Evolutionary conservation across 2,888 invertebrate genomes (phyloP), one percentile per base, ranked within the genome.

Genomic region (Drosophila fungiperda): DNA sequence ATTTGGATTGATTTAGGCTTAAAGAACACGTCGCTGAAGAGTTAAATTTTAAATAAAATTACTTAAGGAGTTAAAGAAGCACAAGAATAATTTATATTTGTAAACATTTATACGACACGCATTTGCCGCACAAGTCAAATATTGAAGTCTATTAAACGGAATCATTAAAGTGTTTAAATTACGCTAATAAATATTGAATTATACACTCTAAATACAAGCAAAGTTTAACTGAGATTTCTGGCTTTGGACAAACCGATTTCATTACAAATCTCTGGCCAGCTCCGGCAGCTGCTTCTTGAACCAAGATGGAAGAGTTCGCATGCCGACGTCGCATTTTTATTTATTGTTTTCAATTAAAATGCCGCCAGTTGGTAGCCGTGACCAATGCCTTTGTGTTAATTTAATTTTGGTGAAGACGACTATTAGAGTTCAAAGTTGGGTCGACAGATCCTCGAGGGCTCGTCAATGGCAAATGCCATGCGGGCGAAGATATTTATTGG

Each of bases 301-400:
- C n/a, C n/a, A n/a, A n/a, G n/a, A n/a, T 50, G 12, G 20, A 52
- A 62, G 68, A 67, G 69, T 64, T 70, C 58, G 29, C 45, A 42
- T 57, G 57, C 29, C 57, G 15, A 15, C 57, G 15, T 40, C 40
- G 23, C 40, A 26, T 53, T 65, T 61, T 70, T 79, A 87, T 87
- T 84, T 84, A 87, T 87, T 87, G 82, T 71, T 76, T 87, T 87
- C 86, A 87, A 87, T 87, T 87, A 86, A 87, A 87, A 87, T 81
- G 73, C 82, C 80, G 62, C 79, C 80, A 78, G 68, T 69, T 80
- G 76, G 66, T 83, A 80, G 68, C 60, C 62, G 60, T 60, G 60
- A 57, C 68, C 73, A 79, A 80, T 63, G 85, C 77, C 76, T 79
- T 78, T 87, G 83, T 82, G 83, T 83, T 87, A 86, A 87, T 87